Evolutionary conservation across 2,797 vertebrate genomes (phyloP).

Genomic region (Erpetoichthys calabaricus): DNA sequence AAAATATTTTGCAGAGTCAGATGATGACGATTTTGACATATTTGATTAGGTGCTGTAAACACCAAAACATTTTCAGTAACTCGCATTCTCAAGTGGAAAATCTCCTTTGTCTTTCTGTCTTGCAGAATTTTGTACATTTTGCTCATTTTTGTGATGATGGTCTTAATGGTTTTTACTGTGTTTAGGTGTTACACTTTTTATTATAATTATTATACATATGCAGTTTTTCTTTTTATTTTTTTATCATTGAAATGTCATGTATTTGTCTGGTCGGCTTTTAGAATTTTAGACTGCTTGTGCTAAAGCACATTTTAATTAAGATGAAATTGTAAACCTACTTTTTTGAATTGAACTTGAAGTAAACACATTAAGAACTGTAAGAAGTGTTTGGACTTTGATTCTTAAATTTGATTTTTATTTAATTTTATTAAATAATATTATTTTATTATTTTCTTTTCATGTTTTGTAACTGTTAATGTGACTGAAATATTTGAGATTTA

Average conservation of each 20-base stretch:
- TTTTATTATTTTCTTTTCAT: too few species aligned
- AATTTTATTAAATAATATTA: too few species aligned
- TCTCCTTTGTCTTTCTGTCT: slow-evolving; percentile 58
- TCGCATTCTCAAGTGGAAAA: slow-evolving; percentile 51
- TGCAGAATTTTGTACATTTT: slow-evolving; percentile 96
- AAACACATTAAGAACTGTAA: slow-evolving; percentile 73
- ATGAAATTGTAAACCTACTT: slow-evolving; percentile 72
- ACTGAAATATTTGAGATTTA: too few species aligned
- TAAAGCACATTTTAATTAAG: slow-evolving; percentile 87
- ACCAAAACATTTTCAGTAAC: slow-evolving; percentile 49
- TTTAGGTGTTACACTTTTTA: slow-evolving; percentile 87
- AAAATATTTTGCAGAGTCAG: slow-evolving; percentile 86
- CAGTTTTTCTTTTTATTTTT: slow-evolving; percentile 86
- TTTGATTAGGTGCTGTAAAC: slow-evolving; percentile 69
- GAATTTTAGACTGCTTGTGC: slow-evolving; percentile 79
- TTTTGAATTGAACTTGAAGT: slow-evolving; percentile 85
- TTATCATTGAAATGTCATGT: slow-evolving; percentile 89
- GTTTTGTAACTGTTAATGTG: too few species aligned
- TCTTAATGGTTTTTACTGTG: slow-evolving; percentile 91
- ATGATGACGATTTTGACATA: slow-evolving; percentile 82
- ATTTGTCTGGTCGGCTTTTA: slow-evolving; percentile 92
- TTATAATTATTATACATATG: slow-evolving; percentile 86
- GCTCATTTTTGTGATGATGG: slow-evolving; percentile 81
- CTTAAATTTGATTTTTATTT: slow-evolving; percentile 10
- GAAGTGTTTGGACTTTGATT: slow-evolving; percentile 5